A percentile compares a stretch with the other conserved stretches of the same genome.
Evolutionary conservation across 2,797 vertebrate genomes (phyloP).

Genomic region (Chrosomus eos): DNA sequence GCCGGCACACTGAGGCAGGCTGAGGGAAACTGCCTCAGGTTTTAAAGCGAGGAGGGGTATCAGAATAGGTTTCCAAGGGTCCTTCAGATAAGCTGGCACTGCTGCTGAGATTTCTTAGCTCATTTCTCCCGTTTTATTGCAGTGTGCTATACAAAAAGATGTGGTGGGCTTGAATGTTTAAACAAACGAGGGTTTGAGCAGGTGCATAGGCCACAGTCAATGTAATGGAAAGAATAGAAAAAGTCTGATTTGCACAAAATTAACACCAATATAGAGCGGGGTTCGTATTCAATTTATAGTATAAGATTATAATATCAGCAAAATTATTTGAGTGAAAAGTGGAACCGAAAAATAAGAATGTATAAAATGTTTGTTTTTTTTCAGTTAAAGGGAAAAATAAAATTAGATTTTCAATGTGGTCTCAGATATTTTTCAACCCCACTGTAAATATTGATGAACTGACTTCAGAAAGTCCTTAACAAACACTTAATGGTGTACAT

Average conservation of each 20-base stretch:
- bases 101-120: constrained; percentile 65
- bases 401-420: neutral
- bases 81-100: constrained; percentile 55
- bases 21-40: constrained; percentile 30
- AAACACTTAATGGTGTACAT: neutral
- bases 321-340: neutral
- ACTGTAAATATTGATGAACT: neutral
- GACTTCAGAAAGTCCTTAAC: neutral
- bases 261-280: neutral
- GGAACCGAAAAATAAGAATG: neutral
- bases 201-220: neutral
- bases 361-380: too few species aligned
- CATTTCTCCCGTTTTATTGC: constrained; percentile 36
- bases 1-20: constrained; percentile 51
- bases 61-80: constrained; percentile 19
- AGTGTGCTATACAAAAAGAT: constrained; percentile 1
- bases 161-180: constrained; percentile 10
- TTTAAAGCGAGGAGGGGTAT: constrained; percentile 40
- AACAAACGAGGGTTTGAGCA: neutral
- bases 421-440: neutral
- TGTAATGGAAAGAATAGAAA: neutral
- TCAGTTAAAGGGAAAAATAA: neutral
- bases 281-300: neutral
- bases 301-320: neutral
- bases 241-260: neutral